Base-by-base conservation (phyloP, 2,113 vertebrate genomes). In the Podarcis muralis region DNA sequence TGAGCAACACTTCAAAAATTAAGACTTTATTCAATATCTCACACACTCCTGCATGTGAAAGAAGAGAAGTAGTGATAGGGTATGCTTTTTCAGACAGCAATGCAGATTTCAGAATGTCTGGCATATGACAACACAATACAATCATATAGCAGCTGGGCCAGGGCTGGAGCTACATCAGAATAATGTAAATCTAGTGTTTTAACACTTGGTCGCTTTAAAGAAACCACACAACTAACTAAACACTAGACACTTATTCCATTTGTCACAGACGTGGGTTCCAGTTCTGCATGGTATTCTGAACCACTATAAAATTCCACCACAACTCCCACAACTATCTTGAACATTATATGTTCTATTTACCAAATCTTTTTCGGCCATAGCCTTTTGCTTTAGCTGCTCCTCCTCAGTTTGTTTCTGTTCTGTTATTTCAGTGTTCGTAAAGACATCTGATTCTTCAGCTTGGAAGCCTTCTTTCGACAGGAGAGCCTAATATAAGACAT, bases 361-460 rank as follows among this genome's bases (percentile, higher is more conserved):
- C 95, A 97, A 94, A 94, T 99, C 98, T 95, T 99, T 99, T 84
- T 99, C 97, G 66, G 96, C 27, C n/a, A 97, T 95, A 0, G 99
- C 99, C 89, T 99, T 98, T 93, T 99, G 98, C 43, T 97, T 98
- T 27, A 94, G 96, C 87, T 97, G 98, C 88, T 98, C 97, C 0
- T 97, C 96, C 91, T 97, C 97, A 18, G 94, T 72, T 27, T 22
- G 81, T 48, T 93, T 84, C 40, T 95, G 88, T 0, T 95, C 95
- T 82, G 96, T 84, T 22, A 90, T 77, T 9, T 92, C 83, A 1
- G 86, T 40, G 0, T 53, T 53, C 76, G 90, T 94, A 37, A 77
- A 71, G 0, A 0, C 1, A 48, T 88, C 91, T 87, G 68, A 30
- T 90, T 90, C 92, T 62, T 95, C 92, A 87, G 84, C 69, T 37